A percentile compares a stretch with the other conserved stretches of the same genome.
These are phyloP conservation scores for Trichechus manatus DNA, from an alignment of 2,113 vertebrate species.

Conservation along the genomic window DNA sequence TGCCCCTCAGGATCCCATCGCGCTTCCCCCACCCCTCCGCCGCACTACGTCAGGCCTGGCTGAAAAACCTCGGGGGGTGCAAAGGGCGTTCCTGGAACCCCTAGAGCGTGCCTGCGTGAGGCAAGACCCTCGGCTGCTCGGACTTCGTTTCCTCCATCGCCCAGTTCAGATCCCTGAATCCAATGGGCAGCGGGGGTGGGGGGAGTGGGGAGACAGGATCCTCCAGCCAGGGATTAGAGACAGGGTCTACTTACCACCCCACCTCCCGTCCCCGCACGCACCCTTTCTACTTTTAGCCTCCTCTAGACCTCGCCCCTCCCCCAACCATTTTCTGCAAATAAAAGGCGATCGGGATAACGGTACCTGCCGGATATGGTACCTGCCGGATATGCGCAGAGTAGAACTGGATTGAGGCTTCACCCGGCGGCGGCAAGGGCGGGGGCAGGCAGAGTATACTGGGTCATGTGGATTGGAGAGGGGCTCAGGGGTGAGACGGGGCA, in stretches of 20 bases:
- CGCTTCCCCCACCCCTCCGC: neutral
- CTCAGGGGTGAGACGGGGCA: neutral
- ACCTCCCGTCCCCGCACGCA: rapidly evolving
- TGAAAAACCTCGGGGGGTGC: too few relatives aligned
- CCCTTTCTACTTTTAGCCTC: neutral
- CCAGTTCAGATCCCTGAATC: neutral
- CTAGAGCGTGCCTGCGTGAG: neutral
- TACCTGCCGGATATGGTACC: too few relatives aligned
- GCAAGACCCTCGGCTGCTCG: neutral
- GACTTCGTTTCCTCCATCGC: neutral
- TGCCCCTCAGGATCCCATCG: neutral
- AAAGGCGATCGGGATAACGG: neutral
- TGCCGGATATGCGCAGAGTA: neutral
- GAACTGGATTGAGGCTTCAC: neutral
- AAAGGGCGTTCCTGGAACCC: rapidly evolving
- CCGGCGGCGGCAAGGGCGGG: too few relatives aligned
- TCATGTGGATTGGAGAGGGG: neutral
- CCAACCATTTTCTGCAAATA: neutral
- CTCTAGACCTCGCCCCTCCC: neutral
- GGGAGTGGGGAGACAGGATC: neutral
- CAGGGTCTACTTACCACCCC: neutral
- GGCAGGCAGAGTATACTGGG: neutral
- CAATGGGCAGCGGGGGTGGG: neutral
- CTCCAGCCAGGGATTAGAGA: neutral
- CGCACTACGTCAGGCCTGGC: neutral